phyloP scores from a whole-genome alignment of 2,888 invertebrate genomes.

The Xanthia icteritia region DNA sequence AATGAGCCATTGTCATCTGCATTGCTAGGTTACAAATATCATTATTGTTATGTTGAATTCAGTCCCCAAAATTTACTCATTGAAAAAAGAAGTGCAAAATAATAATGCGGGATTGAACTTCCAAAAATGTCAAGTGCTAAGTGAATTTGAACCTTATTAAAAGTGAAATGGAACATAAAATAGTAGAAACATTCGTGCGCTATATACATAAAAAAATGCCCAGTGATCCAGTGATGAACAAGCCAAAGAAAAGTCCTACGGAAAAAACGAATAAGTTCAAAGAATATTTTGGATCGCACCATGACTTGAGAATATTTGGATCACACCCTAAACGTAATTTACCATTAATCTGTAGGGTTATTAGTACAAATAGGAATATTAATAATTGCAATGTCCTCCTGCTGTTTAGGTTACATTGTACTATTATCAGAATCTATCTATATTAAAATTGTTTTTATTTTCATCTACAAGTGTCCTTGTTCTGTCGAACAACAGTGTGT shows the following conservation, averaged over 20 bases:
- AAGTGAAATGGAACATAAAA: conserved; percentile 67
- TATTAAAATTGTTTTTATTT: conserved; percentile 28
- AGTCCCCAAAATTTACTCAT: not conserved
- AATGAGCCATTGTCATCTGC: conserved; percentile 41
- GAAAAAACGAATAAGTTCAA: conserved; percentile 78
- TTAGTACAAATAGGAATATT: not conserved
- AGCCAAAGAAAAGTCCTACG: conserved; percentile 78
- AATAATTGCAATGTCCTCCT: not conserved
- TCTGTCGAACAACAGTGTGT: not conserved
- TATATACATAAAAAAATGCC: conserved; percentile 47
- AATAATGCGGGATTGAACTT: not conserved
- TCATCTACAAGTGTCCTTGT: conserved; percentile 5
- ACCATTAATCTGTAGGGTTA: not conserved
- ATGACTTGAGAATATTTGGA: conserved; percentile 68
- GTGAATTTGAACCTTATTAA: conserved; percentile 32
- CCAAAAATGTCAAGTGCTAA: conserved; percentile 26
- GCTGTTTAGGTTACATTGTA: not conserved
- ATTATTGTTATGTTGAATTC: conserved; percentile 15
- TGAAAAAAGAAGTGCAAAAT: conserved; percentile 7
- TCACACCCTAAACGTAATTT: conserved; percentile 71
- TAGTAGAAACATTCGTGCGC: conserved; percentile 61
- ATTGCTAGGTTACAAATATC: conserved; percentile 29
- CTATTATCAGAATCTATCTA: not conserved
- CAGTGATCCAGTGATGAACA: conserved; percentile 51
- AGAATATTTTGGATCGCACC: conserved; percentile 79